phyloP scores from a whole-genome alignment of 2,888 invertebrate genomes.

The Erebia epiphron region DNA sequence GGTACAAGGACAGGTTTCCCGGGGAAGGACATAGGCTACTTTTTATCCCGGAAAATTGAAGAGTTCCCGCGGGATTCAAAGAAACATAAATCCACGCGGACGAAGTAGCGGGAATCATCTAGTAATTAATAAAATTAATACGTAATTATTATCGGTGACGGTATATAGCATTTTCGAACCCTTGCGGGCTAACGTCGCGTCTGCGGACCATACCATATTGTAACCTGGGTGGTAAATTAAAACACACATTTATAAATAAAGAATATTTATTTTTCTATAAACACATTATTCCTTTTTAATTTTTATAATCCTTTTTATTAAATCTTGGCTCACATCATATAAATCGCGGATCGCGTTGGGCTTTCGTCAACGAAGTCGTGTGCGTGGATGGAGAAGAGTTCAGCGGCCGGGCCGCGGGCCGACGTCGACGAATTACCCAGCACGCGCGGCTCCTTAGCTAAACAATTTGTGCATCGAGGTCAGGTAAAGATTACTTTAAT shows the following conservation, averaged over 20 bases:
- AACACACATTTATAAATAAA: conserved; percentile 70
- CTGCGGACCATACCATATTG: too few species aligned
- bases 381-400: conserved; percentile 78
- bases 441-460: conserved; percentile 74
- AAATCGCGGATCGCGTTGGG: conserved; percentile 76
- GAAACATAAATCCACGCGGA: too few species aligned
- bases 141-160: too few species aligned
- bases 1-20: too few species aligned
- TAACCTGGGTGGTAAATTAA: conserved; percentile 24
- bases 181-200: too few species aligned
- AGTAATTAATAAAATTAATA: too few species aligned
- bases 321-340: conserved; percentile 64
- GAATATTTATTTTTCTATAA: conserved; percentile 82
- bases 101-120: too few species aligned
- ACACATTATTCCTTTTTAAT: conserved; percentile 69
- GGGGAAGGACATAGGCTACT: too few species aligned
- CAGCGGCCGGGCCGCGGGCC: conserved; percentile 58
- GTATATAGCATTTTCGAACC: too few species aligned
- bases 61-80: too few species aligned
- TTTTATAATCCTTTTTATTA: conserved; percentile 57
- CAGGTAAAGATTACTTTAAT: conserved; percentile 77
- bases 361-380: conserved; percentile 79
- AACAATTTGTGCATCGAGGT: conserved; percentile 80
- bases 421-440: conserved; percentile 72
- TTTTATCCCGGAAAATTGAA: too few species aligned